A percentile compares a stretch with the other conserved stretches of the same genome.
Evolutionary conservation across 2,888 invertebrate species (phyloP).

Genomic region (Ariolimax columbianus): DNA sequence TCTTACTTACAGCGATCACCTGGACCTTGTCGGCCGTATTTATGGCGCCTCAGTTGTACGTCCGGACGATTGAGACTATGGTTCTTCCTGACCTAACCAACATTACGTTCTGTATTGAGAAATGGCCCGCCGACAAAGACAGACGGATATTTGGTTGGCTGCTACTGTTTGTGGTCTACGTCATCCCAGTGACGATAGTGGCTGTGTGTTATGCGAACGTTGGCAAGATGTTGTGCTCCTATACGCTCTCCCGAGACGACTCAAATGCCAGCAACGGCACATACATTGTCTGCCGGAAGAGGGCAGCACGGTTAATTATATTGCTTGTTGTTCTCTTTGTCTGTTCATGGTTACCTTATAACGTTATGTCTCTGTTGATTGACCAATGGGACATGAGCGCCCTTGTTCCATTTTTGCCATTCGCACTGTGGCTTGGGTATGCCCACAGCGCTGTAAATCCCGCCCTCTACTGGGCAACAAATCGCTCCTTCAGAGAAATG

Average conservation of each 20-base stretch:
- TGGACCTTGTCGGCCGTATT: slow-evolving; percentile 72
- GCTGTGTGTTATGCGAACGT: slow-evolving; percentile 87
- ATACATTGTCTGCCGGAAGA: slow-evolving; percentile 84
- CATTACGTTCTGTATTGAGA: slow-evolving; percentile 73
- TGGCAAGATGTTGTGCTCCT: slow-evolving; percentile 79
- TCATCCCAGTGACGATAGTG: slow-evolving; percentile 79
- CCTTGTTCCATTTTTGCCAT: slow-evolving; percentile 78
- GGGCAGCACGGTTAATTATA: slow-evolving; percentile 86
- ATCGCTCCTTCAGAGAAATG: slow-evolving; percentile 78
- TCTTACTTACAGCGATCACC: slow-evolving; percentile 63
- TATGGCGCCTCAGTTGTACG: slow-evolving; percentile 73
- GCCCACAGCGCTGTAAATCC: slow-evolving; percentile 90
- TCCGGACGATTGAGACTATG: slow-evolving; percentile 66
- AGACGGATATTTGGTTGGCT: slow-evolving; percentile 70
- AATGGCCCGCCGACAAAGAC: slow-evolving; percentile 70
- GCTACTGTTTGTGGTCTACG: slow-evolving; percentile 75
- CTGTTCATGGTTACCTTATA: slow-evolving; percentile 88
- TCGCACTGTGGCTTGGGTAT: slow-evolving; percentile 84
- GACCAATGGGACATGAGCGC: slow-evolving; percentile 72
- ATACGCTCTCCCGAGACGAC: slow-evolving; percentile 63
- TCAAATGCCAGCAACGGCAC: slow-evolving; percentile 57
- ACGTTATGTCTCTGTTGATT: slow-evolving; percentile 82
- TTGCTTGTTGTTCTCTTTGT: slow-evolving; percentile 86
- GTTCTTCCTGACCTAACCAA: slow-evolving; percentile 61
- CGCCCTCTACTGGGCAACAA: slow-evolving; percentile 88